phyloP scores from a whole-genome alignment of 2,113 vertebrate species.

The Theristicus caerulescens region DNA sequence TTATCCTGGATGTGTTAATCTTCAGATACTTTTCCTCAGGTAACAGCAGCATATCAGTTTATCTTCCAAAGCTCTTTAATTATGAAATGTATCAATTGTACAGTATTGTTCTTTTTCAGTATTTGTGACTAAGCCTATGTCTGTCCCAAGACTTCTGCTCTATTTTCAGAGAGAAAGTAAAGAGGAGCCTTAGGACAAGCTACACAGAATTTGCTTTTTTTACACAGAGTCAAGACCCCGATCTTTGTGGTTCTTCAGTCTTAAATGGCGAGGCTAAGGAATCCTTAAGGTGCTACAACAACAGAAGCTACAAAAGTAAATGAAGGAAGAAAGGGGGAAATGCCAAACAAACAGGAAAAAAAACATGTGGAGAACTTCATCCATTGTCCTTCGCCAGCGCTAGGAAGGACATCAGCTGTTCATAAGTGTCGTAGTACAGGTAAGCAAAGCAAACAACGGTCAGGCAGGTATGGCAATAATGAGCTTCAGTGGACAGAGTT shows the following conservation, averaged over 20 bases:
- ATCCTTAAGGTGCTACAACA: background rate
- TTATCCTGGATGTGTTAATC: background rate
- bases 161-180: background rate
- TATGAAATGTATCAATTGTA: background rate
- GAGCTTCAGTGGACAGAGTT: background rate
- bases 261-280: background rate
- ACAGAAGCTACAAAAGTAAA: background rate
- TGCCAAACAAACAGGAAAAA: background rate
- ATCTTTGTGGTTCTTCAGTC: conserved; percentile 20
- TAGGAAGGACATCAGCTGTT: background rate
- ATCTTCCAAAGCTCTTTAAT: background rate
- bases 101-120: background rate
- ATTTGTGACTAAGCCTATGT: background rate
- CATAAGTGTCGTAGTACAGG: background rate
- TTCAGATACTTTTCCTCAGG: background rate
- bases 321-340: background rate
- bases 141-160: background rate
- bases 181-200: background rate
- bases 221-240: background rate
- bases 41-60: background rate
- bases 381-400: background rate
- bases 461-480: background rate
- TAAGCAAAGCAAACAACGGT: background rate
- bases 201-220: background rate
- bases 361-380: background rate